Conservation (phyloP, 30 jellyfish, hydroid and myxozoan genomes). For the Catostylus mosaicus region DNA sequence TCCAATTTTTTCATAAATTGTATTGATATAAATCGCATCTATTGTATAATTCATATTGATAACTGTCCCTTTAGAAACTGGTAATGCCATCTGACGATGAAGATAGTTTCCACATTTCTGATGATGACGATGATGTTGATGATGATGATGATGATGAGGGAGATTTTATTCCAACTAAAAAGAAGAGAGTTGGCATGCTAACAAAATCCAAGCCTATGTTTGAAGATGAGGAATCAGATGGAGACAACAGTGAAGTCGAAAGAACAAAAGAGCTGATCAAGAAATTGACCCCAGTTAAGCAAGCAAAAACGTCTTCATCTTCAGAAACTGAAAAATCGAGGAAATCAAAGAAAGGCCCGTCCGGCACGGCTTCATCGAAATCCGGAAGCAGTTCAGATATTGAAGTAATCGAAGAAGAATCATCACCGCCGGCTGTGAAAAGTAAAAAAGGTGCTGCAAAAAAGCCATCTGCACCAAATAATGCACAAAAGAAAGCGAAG, state of each 20-base stretch:
- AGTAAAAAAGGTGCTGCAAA: conserved; percentile 14
- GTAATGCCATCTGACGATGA: conserved; percentile 60
- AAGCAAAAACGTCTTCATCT: conserved; percentile 14
- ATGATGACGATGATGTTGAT: conserved; percentile 45
- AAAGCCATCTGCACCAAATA: background rate
- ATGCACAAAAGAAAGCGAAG: conserved; percentile 7
- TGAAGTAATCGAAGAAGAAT: conserved; percentile 24
- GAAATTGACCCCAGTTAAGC: conserved; percentile 79
- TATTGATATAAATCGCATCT: no score
- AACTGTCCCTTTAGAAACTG: conserved; percentile 26
- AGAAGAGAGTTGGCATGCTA: conserved; percentile 8
- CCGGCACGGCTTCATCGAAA: background rate
- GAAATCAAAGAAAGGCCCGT: background rate
- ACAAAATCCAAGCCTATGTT: conserved; percentile 4
- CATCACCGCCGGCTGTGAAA: conserved; percentile 51
- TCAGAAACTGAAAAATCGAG: background rate
- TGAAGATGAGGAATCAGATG: conserved; percentile 60
- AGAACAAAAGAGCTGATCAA: conserved; percentile 77
- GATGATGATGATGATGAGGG: conserved; percentile 56
- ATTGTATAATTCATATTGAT: background rate
- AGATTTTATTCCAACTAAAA: conserved; percentile 37
- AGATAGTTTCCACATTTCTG: conserved; percentile 38
- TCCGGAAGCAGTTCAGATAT: conserved; percentile 6
- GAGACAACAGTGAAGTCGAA: conserved; percentile 82
- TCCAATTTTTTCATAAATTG: background rate